Percentiles rank a stretch among this genome's conserved stretches.
Evolutionary conservation across 2,113 vertebrate species (phyloP).

Genomic region (Pyxicephalus adspersus): DNA sequence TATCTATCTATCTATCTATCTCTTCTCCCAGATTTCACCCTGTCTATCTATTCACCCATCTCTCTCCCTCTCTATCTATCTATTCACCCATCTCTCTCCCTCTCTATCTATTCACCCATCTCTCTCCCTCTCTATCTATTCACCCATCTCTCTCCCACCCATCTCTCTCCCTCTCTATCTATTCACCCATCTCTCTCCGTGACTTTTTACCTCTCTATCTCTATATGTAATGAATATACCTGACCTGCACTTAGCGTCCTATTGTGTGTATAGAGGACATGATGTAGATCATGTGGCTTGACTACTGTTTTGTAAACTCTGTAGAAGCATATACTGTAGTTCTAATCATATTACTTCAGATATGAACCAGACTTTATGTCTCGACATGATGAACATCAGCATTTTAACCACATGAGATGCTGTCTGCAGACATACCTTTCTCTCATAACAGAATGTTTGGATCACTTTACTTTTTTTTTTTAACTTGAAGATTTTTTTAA

Average conservation of each 20-base stretch:
- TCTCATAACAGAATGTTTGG: background rate
- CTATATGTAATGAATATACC: background rate
- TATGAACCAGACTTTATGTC: constrained; percentile 53
- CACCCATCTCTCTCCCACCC: too few relatives aligned
- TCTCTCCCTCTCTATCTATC: background rate
- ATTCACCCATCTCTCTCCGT: too few relatives aligned
- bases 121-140: too few relatives aligned
- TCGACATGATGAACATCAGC: constrained; percentile 33
- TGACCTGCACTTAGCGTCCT: background rate
- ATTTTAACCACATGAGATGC: constrained; percentile 42
- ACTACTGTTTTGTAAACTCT: constrained; percentile 30
- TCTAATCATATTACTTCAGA: constrained; percentile 45
- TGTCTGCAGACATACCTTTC: constrained; percentile 42
- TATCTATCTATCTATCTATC: background rate
- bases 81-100: background rate
- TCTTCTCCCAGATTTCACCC: too few relatives aligned
- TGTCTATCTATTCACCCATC: background rate
- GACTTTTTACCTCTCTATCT: too few relatives aligned
- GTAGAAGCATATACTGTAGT: constrained; percentile 22
- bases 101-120: background rate
- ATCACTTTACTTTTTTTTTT: background rate
- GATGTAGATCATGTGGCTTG: constrained; percentile 4
- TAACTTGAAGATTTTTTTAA: background rate
- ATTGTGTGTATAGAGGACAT: background rate
- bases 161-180: background rate